These are phyloP conservation scores for Panthera tigris DNA, from an alignment of 2,113 vertebrate genomes.

Conservation along the genomic window DNA sequence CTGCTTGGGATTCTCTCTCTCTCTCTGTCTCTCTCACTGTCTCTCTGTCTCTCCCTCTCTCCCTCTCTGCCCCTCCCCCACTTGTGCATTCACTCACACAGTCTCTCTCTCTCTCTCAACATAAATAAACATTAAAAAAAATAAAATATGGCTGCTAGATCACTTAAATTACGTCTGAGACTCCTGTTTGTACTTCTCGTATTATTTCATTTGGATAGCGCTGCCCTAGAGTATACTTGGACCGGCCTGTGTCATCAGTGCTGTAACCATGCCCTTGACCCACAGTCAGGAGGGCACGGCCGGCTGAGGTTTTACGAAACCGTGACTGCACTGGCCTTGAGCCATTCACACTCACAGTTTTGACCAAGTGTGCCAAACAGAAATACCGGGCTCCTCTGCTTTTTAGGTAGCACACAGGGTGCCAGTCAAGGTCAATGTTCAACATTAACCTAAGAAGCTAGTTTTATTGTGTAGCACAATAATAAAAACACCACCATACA, in stretches of 20 bases:
- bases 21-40: background rate
- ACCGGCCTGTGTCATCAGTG: background rate
- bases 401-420: background rate
- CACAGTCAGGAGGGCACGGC: background rate
- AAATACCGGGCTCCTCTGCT: background rate
- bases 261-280: background rate
- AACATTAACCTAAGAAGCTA: no score
- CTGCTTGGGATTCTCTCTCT: background rate
- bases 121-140: no score
- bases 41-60: background rate
- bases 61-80: no score
- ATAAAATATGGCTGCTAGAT: background rate
- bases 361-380: background rate
- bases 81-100: no score
- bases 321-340: background rate
- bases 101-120: background rate
- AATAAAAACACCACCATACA: no score
- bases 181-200: background rate
- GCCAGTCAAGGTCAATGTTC: background rate
- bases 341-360: background rate
- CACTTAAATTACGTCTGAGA: background rate
- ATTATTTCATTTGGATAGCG: accelerated
- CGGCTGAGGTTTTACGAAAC: background rate
- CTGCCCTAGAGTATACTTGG: background rate
- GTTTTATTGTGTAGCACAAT: background rate